Conservation (phyloP, 2,888 invertebrate species). For the Diplolepis rosae region DNA sequence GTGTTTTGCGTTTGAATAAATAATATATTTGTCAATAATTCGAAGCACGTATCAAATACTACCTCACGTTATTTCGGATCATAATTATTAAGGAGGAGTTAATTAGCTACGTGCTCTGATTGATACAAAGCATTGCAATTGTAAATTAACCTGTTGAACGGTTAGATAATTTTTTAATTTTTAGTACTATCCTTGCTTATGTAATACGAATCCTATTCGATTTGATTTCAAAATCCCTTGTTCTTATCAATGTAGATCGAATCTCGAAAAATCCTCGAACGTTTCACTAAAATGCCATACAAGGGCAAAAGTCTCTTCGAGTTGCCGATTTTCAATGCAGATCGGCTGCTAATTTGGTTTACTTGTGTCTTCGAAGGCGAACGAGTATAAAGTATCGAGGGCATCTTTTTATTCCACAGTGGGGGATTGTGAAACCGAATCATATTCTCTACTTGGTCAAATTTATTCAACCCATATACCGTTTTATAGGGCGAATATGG, state of each 20-base stretch:
- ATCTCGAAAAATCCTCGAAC: constrained; percentile 33
- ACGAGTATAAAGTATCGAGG: constrained; percentile 32
- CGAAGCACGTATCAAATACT: not conserved
- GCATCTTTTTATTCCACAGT: constrained; percentile 21
- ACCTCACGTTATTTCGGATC: not conserved
- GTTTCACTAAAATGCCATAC: constrained; percentile 35
- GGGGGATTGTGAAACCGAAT: constrained; percentile 35
- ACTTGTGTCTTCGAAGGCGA: constrained; percentile 12
- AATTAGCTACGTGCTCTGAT: not conserved
- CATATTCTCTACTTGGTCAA: not conserved
- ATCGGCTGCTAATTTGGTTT: constrained; percentile 39
- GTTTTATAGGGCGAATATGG: not conserved
- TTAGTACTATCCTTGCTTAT: not conserved
- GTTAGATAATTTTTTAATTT: too few species aligned
- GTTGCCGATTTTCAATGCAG: constrained; percentile 55
- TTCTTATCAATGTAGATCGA: constrained; percentile 38
- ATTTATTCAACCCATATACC: not conserved
- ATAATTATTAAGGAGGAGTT: not conserved
- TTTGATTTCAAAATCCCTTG: constrained; percentile 40
- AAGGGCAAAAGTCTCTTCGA: constrained; percentile 40
- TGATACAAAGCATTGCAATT: not conserved
- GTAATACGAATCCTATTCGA: constrained; percentile 18
- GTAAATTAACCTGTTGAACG: too few species aligned
- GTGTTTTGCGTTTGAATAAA: not conserved
- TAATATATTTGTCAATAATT: constrained; percentile 3